These are phyloP conservation scores for Ianthella basta DNA, from an alignment of 37 sponge, comb jelly and placozoan genomes.

Conservation along the genomic window DNA sequence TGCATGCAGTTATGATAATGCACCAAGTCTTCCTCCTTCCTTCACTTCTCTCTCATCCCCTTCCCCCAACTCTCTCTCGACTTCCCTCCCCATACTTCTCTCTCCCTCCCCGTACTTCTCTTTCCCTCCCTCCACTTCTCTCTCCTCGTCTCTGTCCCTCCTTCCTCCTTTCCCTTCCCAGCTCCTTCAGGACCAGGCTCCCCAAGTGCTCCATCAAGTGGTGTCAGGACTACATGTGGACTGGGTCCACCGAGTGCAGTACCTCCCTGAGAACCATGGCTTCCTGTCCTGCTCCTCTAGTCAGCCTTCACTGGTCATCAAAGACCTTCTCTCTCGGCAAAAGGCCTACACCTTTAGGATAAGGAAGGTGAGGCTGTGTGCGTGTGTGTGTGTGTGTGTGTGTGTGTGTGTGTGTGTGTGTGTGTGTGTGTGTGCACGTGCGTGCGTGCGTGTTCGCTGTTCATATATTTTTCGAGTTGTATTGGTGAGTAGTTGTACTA, in stretches of 20 bases:
- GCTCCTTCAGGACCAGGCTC: conserved; percentile 53
- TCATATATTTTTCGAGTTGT: no score
- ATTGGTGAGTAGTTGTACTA: no score
- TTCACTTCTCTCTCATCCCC: no score
- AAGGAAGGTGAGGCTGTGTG: conserved; percentile 71
- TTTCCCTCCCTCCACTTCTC: no score
- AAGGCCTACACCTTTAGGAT: conserved; percentile 88
- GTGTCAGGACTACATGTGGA: conserved; percentile 73
- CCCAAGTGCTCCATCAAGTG: conserved; percentile 25
- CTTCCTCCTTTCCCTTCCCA: background rate
- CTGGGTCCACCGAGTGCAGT: conserved; percentile 82
- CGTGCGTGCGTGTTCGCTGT: background rate
- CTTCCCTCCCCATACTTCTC: no score
- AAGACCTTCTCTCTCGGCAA: conserved; percentile 65
- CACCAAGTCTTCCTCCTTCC: no score
- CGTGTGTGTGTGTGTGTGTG: conserved; percentile 30
- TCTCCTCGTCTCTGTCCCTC: no score
- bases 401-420: conserved; percentile 42
- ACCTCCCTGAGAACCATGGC: conserved; percentile 82
- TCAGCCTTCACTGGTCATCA: conserved; percentile 74
- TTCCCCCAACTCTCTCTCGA: no score
- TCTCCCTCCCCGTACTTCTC: no score
- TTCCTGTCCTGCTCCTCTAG: conserved; percentile 82
- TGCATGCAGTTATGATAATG: background rate
- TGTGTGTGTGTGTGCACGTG: conserved; percentile 34